Percentiles rank a stretch among this genome's conserved stretches.
phyloP scores from a whole-genome alignment of 1,140 invertebrate genomes.

The Apis dorsata region DNA sequence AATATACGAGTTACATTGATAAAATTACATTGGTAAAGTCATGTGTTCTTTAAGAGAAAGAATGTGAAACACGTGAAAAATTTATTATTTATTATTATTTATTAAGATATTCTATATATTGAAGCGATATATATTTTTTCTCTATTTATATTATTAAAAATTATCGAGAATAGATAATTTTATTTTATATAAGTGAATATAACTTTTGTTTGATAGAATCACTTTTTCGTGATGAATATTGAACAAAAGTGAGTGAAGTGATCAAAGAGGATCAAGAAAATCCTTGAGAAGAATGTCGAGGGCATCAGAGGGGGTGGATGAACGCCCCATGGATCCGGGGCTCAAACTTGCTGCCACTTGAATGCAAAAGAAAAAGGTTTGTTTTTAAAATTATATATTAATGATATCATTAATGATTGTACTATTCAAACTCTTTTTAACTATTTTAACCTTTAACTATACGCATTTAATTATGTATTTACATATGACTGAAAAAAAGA shows the following conservation, averaged over 20 bases:
- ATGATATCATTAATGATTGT: too few species aligned
- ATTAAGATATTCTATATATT: too few species aligned
- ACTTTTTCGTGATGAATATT: slow-evolving; percentile 30
- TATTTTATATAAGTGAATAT: neutral
- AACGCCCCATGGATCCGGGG: slow-evolving; percentile 54
- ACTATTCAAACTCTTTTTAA: neutral
- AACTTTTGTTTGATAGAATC: slow-evolving; percentile 4
- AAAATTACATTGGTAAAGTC: neutral
- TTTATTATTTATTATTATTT: too few species aligned
- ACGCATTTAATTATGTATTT: too few species aligned
- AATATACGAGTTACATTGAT: too few species aligned
- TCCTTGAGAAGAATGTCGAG: slow-evolving; percentile 48
- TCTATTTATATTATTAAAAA: too few species aligned
- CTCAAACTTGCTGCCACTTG: slow-evolving; percentile 59
- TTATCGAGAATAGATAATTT: neutral
- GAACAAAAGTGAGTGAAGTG: neutral
- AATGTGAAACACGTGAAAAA: neutral
- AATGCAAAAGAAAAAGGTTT: slow-evolving; percentile 52
- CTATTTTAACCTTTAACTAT: too few species aligned
- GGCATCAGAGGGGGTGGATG: slow-evolving; percentile 46
- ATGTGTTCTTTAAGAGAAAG: neutral
- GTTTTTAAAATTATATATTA: neutral
- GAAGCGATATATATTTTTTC: too few species aligned
- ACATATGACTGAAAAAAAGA: too few species aligned
- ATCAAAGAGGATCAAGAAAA: neutral